Conservation (phyloP, 1,140 invertebrate genomes). For the Medauroidea extradentata region DNA sequence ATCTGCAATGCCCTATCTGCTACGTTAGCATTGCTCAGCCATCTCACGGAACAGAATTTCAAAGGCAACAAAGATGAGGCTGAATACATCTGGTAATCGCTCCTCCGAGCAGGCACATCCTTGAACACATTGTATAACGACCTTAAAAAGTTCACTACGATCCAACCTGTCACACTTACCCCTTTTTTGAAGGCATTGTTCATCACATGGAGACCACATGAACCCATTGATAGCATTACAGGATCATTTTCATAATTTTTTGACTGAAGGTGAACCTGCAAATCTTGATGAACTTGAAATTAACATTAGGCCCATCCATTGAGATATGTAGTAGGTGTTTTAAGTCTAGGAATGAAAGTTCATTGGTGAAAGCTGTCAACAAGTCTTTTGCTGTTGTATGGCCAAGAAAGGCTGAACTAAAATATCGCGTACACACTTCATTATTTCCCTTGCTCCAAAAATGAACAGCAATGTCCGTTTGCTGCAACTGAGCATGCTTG, state of each 20-base stretch:
- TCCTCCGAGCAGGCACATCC: slow-evolving; percentile 21
- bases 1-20: slow-evolving; percentile 20
- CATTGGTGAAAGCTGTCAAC: no score
- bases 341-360: no score
- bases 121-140: slow-evolving; percentile 21
- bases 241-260: background rate
- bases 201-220: slow-evolving; percentile 25
- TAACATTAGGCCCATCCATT: no score
- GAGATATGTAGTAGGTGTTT: no score
- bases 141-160: slow-evolving; percentile 21
- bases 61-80: slow-evolving; percentile 20
- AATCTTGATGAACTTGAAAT: slow-evolving; percentile 12
- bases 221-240: slow-evolving; percentile 13
- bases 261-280: background rate
- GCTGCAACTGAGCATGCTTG: no score
- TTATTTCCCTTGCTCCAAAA: no score
- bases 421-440: no score
- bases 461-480: no score
- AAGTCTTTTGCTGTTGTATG: no score
- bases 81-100: slow-evolving; percentile 14
- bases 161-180: slow-evolving; percentile 21
- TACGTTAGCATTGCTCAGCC: slow-evolving; percentile 25
- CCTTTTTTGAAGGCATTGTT: slow-evolving; percentile 27
- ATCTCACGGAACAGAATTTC: slow-evolving; percentile 26
- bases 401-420: no score